Evolutionary conservation across 2,113 vertebrate genomes (phyloP).

Genomic region (Phocoena phocoena): DNA sequence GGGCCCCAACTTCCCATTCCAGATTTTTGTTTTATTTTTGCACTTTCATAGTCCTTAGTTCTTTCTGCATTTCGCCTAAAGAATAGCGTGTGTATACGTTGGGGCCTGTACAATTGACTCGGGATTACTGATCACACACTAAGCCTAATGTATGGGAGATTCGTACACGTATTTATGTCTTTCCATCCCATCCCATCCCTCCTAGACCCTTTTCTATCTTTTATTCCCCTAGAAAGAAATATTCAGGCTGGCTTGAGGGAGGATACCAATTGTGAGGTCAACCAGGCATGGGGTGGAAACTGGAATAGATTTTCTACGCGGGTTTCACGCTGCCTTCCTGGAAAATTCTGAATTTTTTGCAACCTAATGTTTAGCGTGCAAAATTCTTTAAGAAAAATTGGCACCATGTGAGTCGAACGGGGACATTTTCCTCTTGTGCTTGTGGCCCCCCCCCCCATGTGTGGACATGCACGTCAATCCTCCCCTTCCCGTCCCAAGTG

Average conservation of each 20-base stretch:
- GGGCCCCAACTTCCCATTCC: not conserved
- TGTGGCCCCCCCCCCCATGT: rapidly evolving
- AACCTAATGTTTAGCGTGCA: not conserved
- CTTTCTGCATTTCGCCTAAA: not conserved
- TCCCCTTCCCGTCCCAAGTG: not conserved
- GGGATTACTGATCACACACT: not conserved
- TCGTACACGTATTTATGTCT: not conserved
- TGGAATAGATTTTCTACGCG: constrained; percentile 65
- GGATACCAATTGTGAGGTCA: constrained; percentile 16
- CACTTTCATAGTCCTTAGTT: not conserved
- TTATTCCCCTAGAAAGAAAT: constrained; percentile 22
- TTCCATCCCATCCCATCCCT: too few relatives aligned
- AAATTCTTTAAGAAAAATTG: constrained; percentile 24
- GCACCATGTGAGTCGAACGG: not conserved
- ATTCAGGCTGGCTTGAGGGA: not conserved
- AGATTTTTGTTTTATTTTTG: not conserved
- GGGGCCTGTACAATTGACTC: not conserved
- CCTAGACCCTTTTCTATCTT: not conserved
- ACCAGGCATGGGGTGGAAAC: not conserved
- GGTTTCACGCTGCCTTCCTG: constrained; percentile 64
- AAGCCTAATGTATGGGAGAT: not conserved
- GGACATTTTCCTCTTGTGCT: not conserved
- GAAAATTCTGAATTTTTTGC: constrained; percentile 48
- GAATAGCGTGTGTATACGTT: not conserved
- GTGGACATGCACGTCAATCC: rapidly evolving